Evolutionary conservation across 2,113 vertebrate species (phyloP).

Genomic region (Menura novaehollandiae): DNA sequence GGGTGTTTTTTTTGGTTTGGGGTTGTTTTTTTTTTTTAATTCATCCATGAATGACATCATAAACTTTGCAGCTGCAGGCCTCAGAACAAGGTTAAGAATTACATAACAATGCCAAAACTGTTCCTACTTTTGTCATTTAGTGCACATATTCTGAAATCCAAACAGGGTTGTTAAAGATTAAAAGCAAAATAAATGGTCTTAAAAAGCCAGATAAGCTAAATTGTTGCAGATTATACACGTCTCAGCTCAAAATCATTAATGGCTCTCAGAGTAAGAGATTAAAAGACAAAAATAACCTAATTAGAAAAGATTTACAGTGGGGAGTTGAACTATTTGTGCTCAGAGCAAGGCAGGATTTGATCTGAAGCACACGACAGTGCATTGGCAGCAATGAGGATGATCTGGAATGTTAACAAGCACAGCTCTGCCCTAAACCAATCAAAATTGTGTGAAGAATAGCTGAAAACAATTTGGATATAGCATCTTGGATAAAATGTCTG

Average conservation of each 20-base stretch:
- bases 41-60: neutral
- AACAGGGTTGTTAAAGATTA: conserved; percentile 31
- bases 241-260: conserved; percentile 58
- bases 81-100: neutral
- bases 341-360: neutral
- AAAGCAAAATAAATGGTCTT: conserved; percentile 45
- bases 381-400: neutral
- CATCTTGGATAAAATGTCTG: neutral
- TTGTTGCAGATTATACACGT: conserved; percentile 55
- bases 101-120: neutral
- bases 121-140: neutral
- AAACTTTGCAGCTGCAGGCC: neutral
- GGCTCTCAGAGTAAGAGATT: conserved; percentile 29
- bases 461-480: neutral
- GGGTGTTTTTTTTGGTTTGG: neutral
- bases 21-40: neutral
- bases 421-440: conserved; percentile 1
- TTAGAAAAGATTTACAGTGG: conserved; percentile 57
- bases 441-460: neutral
- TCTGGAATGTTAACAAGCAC: conserved; percentile 11
- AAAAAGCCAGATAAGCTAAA: conserved; percentile 58
- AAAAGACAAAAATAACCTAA: conserved; percentile 57
- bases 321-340: conserved; percentile 48
- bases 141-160: neutral
- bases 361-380: neutral